Conservation (phyloP, 2,113 vertebrate species). For the Oryctolagus cuniculus region DNA sequence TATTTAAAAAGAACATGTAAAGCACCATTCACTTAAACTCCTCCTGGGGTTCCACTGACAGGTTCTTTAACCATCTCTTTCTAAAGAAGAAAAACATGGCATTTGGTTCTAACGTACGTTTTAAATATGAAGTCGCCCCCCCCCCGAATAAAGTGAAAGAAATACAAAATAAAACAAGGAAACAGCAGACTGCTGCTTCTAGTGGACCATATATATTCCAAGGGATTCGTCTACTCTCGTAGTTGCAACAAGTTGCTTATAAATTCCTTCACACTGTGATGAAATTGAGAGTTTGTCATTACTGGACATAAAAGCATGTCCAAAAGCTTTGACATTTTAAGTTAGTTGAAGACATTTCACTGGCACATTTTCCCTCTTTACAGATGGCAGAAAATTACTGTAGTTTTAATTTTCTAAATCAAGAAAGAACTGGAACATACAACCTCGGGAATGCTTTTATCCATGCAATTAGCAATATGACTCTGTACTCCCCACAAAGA, state of each 20-base stretch:
- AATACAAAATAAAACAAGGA: conserved; percentile 30
- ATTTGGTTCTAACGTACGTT: conserved; percentile 63
- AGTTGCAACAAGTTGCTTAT: conserved; percentile 83
- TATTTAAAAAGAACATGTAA: conserved; percentile 55
- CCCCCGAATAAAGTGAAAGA: conserved; percentile 82
- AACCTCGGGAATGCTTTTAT: conserved; percentile 76
- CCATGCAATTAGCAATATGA: conserved; percentile 76
- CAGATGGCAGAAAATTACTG: conserved; percentile 81
- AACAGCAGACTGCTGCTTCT: background rate
- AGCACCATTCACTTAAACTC: conserved; percentile 30
- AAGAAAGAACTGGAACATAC: conserved; percentile 76
- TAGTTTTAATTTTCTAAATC: conserved; percentile 83
- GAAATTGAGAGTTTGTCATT: conserved; percentile 80
- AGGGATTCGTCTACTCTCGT: conserved; percentile 62
- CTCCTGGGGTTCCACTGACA: conserved; percentile 77
- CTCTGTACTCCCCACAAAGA: conserved; percentile 70
- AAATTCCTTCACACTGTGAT: conserved; percentile 79
- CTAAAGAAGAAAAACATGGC: conserved; percentile 84
- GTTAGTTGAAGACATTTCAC: conserved; percentile 79
- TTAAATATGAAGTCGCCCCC: conserved; percentile 80
- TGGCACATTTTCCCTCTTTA: conserved; percentile 78
- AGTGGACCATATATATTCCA: background rate
- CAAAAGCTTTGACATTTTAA: conserved; percentile 71
- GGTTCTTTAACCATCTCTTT: conserved; percentile 74
- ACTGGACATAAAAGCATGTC: conserved; percentile 67